Evolutionary conservation across 2,113 vertebrate species (phyloP).

Genomic region (Ameiurus melas): DNA sequence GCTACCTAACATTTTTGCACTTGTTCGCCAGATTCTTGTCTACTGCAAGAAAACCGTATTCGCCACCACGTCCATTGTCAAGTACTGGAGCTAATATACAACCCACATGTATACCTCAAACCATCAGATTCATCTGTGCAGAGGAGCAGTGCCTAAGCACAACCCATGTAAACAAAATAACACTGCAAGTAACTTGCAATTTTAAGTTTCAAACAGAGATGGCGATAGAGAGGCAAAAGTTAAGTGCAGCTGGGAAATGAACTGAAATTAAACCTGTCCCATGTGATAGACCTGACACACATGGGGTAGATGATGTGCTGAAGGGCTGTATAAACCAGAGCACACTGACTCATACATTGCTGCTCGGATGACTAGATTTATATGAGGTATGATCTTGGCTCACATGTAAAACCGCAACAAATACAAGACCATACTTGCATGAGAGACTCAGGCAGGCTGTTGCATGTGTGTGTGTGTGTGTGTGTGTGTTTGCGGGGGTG

Average conservation of each 20-base stretch:
- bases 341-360: conserved; percentile 32
- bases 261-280: conserved; percentile 28
- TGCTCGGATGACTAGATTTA: conserved; percentile 41
- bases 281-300: conserved; percentile 25
- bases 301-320: conserved; percentile 34
- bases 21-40: too few relatives aligned
- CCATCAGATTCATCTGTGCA: too few relatives aligned
- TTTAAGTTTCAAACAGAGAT: too few relatives aligned
- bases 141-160: too few relatives aligned
- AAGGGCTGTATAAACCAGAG: conserved; percentile 41
- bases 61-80: too few relatives aligned
- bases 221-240: too few relatives aligned
- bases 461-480: conserved; percentile 7
- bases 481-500: not conserved
- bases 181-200: too few relatives aligned
- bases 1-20: too few relatives aligned
- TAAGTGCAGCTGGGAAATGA: conserved; percentile 8
- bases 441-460: conserved; percentile 25
- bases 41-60: too few relatives aligned
- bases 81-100: too few relatives aligned
- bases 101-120: too few relatives aligned
- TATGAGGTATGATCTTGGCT: conserved; percentile 59
- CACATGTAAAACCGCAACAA: conserved; percentile 54
- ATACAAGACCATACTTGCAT: conserved; percentile 42
- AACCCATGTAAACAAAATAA: too few relatives aligned